phyloP scores from a whole-genome alignment of 2,888 invertebrate genomes.

The Lutraria lutraria region DNA sequence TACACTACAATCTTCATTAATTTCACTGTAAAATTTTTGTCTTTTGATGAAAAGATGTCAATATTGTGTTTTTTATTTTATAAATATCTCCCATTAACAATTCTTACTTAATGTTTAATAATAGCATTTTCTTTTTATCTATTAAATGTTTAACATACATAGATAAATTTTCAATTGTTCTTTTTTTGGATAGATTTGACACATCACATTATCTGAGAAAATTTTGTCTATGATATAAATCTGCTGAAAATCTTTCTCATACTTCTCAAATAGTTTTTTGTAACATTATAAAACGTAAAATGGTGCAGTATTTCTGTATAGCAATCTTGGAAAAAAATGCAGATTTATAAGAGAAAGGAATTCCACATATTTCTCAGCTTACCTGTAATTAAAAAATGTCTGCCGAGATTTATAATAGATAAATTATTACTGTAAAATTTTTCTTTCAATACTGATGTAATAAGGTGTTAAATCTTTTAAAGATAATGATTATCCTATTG shows the following conservation, averaged over 20 bases:
- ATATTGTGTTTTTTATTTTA: neutral
- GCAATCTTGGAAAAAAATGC: slow-evolving; percentile 14
- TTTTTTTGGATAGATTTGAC: neutral
- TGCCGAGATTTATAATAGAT: neutral
- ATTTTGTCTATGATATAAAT: neutral
- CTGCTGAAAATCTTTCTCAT: neutral
- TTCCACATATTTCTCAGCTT: neutral
- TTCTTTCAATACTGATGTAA: slow-evolving; percentile 6
- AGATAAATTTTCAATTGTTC: neutral
- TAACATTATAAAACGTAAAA: neutral
- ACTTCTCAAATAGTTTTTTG: neutral
- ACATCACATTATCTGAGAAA: neutral
- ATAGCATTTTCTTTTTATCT: neutral
- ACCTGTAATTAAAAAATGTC: slow-evolving; percentile 32
- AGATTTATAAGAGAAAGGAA: neutral
- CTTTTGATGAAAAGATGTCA: neutral
- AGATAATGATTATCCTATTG: slow-evolving; percentile 60
- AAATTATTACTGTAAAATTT: slow-evolving; percentile 50
- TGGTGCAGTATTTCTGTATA: neutral
- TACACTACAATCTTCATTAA: neutral
- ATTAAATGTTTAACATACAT: neutral
- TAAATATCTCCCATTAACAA: neutral
- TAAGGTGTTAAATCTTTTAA: slow-evolving; percentile 45
- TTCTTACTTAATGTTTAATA: neutral
- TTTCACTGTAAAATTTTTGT: neutral